Evolutionary conservation across 2,888 invertebrate genomes (phyloP).

Genomic region (Cryptocephalus moraei): DNA sequence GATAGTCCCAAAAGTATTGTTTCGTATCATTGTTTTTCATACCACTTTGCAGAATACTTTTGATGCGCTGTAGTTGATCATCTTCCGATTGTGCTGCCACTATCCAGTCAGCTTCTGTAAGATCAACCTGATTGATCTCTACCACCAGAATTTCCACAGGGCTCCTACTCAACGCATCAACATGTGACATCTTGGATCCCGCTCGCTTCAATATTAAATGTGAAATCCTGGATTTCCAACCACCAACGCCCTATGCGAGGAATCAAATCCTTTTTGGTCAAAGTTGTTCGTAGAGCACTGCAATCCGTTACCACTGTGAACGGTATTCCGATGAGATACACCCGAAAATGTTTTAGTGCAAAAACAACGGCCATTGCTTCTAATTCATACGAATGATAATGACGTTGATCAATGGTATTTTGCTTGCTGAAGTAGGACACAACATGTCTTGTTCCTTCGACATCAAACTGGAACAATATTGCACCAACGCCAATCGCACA

Average conservation of each 20-base stretch:
- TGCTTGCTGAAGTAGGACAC: not conserved
- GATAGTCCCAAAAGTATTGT: not conserved
- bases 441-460: not conserved
- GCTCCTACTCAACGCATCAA: not conserved
- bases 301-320: slow-evolving; percentile 27
- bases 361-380: slow-evolving; percentile 25
- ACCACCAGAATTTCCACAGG: not conserved
- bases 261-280: slow-evolving; percentile 19
- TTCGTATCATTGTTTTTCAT: not conserved
- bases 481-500: not conserved
- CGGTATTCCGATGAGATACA: slow-evolving; percentile 15
- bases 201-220: no score
- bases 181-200: no score
- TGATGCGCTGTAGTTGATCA: not conserved
- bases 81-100: not conserved
- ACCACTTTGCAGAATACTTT: not conserved
- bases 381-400: slow-evolving; percentile 18
- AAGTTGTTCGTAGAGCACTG: slow-evolving; percentile 20
- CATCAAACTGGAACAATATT: not conserved
- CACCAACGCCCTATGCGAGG: slow-evolving; percentile 26
- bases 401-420: not conserved
- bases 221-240: slow-evolving; percentile 20
- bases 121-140: not conserved
- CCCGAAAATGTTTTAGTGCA: slow-evolving; percentile 18
- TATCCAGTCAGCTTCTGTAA: not conserved